Evolutionary conservation across 2,888 invertebrate genomes (phyloP), one percentile per base, ranked within the genome.

Genomic region (Pandemis heparana): DNA sequence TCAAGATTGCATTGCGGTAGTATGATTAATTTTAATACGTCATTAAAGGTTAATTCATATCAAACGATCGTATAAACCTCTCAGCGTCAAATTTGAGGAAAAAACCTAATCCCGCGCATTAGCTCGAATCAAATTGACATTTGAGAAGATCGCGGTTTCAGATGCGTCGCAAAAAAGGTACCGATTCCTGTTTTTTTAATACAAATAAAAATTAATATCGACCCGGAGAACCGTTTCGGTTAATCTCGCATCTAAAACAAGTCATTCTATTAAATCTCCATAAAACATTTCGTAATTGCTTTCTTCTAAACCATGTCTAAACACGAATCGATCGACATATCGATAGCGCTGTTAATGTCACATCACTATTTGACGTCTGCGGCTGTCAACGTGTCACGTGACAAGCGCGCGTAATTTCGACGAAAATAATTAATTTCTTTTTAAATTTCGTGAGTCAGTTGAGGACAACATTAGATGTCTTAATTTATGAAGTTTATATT

Each of bases 271-370:
- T 32, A 61, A 66, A 71, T 66, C 53, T 41, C 16, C 46, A 48
- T 23, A 48, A 14, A 64, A 73, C 53, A 65, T 74, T 64, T 70
- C 60, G 70, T 74, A 70, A 74, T 69, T 60, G 69, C 74, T 74
- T 74, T 74, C 74, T 70, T 65, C 64, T 32, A 60, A 73, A 70
- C 70, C 61, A 73, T 69, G 73, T 70, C 74, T 70, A 74, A 74
- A 74, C 74, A 74, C 56, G 43, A 63, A n/a, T 41, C 63, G 78
- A 79, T 79, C 64, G 77, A 77, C 77, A 74, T 60, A 74, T 78
- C 77, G 79, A 79, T 79, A 79, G 72, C 60, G 60, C 39, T 59
- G 73, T 69, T 62, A 60, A 48, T 77, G 78, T 79, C 79, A 79
- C 77, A 77, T 79, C 77, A 77, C 77, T 76, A 76, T 70, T 32